These are phyloP conservation scores for Hyperopisus bebe DNA, from an alignment of 2,113 vertebrate species.

Conservation along the genomic window DNA sequence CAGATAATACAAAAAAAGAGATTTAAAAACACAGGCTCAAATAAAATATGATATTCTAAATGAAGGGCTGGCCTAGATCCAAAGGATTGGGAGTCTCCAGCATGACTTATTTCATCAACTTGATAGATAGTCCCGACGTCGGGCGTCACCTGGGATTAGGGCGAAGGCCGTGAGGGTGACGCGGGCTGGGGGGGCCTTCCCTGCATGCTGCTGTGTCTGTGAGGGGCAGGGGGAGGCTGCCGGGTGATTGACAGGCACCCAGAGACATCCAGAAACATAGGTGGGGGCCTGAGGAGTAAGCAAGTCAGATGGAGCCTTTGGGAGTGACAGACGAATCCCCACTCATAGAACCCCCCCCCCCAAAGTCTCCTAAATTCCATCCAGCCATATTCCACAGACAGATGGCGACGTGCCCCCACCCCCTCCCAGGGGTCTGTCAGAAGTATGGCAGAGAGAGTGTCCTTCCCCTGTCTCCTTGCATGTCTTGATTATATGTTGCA, in stretches of 20 bases:
- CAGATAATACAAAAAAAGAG: background rate
- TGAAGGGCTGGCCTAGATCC: background rate
- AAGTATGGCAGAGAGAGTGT: background rate
- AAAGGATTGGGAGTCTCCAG: background rate
- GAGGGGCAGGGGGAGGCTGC: conserved; percentile 47
- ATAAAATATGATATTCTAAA: background rate
- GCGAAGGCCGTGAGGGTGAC: background rate
- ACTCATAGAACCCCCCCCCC: background rate
- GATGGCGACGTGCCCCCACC: background rate
- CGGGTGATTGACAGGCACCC: conserved; percentile 63
- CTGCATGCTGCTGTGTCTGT: conserved; percentile 11
- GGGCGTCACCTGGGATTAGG: background rate
- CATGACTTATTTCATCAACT: background rate
- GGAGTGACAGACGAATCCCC: background rate
- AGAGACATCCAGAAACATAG: conserved; percentile 35
- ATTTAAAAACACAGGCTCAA: background rate
- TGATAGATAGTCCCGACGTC: background rate
- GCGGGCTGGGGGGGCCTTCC: background rate
- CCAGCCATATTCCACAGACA: conserved; percentile 12
- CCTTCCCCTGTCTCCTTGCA: background rate
- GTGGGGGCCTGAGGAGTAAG: background rate
- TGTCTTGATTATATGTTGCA: conserved; percentile 10
- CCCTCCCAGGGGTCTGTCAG: background rate
- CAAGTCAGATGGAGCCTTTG: conserved; percentile 50
- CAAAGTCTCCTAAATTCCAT: conserved; percentile 48